Percentiles rank a stretch among this genome's conserved stretches.
phyloP scores from a whole-genome alignment of 2,797 vertebrate genomes.

The Aratinga solstitialis region DNA sequence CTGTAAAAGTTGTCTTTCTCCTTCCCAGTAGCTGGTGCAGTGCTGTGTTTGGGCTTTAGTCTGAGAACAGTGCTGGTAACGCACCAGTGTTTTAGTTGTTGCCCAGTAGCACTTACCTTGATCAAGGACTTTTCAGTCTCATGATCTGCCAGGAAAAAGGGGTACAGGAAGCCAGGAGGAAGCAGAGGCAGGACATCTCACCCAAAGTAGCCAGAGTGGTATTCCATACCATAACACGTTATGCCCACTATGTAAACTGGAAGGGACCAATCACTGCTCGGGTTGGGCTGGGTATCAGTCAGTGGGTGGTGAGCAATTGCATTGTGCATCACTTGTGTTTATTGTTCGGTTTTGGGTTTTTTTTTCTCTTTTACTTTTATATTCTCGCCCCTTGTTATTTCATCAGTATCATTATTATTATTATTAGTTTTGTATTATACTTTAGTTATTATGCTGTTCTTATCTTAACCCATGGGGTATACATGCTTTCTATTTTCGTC shows the following conservation, averaged over 20 bases:
- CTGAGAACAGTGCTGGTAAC: neutral
- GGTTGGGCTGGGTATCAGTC: neutral
- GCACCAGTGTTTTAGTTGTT: neutral
- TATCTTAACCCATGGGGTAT: neutral
- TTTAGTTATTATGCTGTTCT: neutral
- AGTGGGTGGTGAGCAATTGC: neutral
- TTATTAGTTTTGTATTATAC: neutral
- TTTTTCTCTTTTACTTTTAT: neutral
- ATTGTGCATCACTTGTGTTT: neutral
- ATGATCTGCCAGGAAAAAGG: neutral
- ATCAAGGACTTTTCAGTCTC: neutral
- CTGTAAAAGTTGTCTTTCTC: neutral
- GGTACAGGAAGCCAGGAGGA: neutral
- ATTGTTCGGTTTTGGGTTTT: neutral
- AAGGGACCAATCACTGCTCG: neutral
- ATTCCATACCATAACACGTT: neutral
- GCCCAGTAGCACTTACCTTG: neutral
- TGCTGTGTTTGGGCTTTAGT: neutral
- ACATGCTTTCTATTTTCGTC: neutral
- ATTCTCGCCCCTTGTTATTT: neutral
- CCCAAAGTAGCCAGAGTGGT: neutral
- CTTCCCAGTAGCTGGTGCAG: neutral
- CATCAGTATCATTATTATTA: neutral
- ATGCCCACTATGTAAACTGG: neutral
- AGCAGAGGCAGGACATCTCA: neutral